Base-by-base conservation (phyloP, 2,797 vertebrate genomes). In the Clarias laeviceps region DNA sequence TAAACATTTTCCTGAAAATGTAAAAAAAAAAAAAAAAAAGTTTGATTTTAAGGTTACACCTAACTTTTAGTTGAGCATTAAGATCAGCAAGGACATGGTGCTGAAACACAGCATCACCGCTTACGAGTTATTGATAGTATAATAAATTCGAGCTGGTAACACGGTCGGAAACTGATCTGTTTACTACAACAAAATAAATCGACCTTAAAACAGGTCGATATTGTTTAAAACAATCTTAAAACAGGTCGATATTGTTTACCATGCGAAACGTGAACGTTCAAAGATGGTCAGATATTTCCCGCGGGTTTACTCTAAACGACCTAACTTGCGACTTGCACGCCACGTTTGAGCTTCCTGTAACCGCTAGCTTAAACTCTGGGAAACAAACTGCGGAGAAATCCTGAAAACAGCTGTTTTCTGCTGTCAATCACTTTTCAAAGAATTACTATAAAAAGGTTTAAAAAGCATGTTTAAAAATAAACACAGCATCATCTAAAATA, bases 1-100 rank as follows among this genome's bases (percentile, higher is more conserved):
- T 97, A 87, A 97, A 97, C 96, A 97, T 97, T 90, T 97, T 97
- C 87, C 96, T 97, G 90, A 45, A 76, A 66, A 82, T 32, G 45
- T 45, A 82, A 5, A 77, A 22, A 87, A 6, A 61, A 24, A 11
- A 24, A 0, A 79, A n/a, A 57, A 11, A 56, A 24, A 2, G 37
- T 17, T 12, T 9, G 8, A 66, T 64, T 45, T 40, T 27, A 80
- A 37, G 50, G 20, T 22, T 18, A 0, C 3, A 8, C 32, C 5
- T 0, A 18, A 79, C 3, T 4, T 15, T 7, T 12, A n/a, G 4
- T 1, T 37, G 17, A 40, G 12, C 57, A 5, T 27, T n/a, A 0
- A 40, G 18, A 24, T 15, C 24, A 37, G 6, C 32, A 27, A 1
- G 14, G 2, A 9, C 22, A 50, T 5, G 14, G 5, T 22, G 29